Base-by-base conservation (phyloP, 2,113 vertebrate genomes). In the Poicephalus meyeri region DNA sequence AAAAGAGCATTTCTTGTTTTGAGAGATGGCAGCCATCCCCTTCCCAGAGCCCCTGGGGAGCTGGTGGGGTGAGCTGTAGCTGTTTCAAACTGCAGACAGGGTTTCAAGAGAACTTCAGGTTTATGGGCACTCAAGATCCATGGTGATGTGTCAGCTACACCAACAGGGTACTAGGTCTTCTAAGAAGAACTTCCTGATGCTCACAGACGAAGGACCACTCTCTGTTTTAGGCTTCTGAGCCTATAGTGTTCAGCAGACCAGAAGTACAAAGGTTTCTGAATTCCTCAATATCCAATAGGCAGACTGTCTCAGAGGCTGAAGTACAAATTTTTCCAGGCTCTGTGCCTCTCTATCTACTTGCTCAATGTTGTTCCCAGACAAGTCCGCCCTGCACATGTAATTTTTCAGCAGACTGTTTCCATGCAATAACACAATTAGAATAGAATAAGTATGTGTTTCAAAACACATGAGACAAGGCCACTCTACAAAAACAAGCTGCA, bases 381-480 rank as follows among this genome's bases (percentile, higher is more conserved):
- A 72, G 53, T 73, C 69, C 0, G 0, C 68, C 72, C 88, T 47
- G 76, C 50, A 53, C 33, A 35, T 26, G 37, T 33, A 56, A 93
- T 73, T 92, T 56, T 95, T 90, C 80, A 78, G 68, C 91, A 84
- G 70, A 86, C 89, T 2, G 1, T 89, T 91, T 91, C 88, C 81
- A 91, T 73, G 90, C 90, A 97, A 31, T 69, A 89, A 83, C 74
- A 93, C 1, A 1, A 95, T 85, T 68, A 89, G 82, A 94, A 91
- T 33, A 85, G 70, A 76, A 8, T 58, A 74, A 81, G 56, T 88
- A 92, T 73, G 76, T 80, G 72, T 94, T 94, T 96, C 94, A 90
- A 94, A 95, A 96, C 31, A 56, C 82, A 71, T 35, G 79, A 96
- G 68, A 61, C 78, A 82, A 89, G 44, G 90, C 88, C 68, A 90